Base-by-base conservation (phyloP, 2,113 vertebrate genomes). In the Anser cygnoides region DNA sequence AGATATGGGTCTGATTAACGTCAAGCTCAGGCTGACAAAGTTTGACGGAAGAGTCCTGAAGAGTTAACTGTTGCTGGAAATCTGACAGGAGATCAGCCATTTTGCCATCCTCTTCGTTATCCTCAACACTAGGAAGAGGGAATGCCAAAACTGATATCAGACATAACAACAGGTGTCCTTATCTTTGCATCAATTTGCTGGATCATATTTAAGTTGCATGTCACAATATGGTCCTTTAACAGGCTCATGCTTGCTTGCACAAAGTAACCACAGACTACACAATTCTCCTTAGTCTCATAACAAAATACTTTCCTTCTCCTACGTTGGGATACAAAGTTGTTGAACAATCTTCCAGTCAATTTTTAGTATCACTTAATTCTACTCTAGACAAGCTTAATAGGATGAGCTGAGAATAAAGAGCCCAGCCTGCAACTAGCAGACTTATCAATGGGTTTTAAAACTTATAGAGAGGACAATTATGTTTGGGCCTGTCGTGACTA, bases 61-160 rank as follows among this genome's bases (percentile, higher is more conserved):
- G 97, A 23, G 97, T 98, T 90, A 99, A 98, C 91, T 99, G 98
- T 90, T 99, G 99, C 88, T 99, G 99, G 96, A 99, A 99, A 97
- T 98, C 99, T 0, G 98, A 92, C 83, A 99, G 96, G 26, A 99
- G 98, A 96, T 99, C 99, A 71, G 98, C 98, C 84, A 99, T 98
- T 94, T 99, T 99, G 78, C 98, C 96, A 49, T 99, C 98, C 12
- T 97, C 98, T 57, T 98, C 98, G n/a, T 77, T 98, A 87, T 99
- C 98, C 85, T 98, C 98, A 70, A 98, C 97, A 93, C 99, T 99
- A 95, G 54, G 94, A 58, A 94, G 46, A 10, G 37, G 35, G 31
- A 95, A 93, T 9, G 46, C 57, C 78, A 91, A 92, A 41, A 87
- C 57, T 89, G 35, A 95, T 59, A 66, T 3, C 62, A 61, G 54